Evolutionary conservation across 35 echinoderm and acorn worm species (phyloP).

Genomic region (Heliocidaris tuberculata): DNA sequence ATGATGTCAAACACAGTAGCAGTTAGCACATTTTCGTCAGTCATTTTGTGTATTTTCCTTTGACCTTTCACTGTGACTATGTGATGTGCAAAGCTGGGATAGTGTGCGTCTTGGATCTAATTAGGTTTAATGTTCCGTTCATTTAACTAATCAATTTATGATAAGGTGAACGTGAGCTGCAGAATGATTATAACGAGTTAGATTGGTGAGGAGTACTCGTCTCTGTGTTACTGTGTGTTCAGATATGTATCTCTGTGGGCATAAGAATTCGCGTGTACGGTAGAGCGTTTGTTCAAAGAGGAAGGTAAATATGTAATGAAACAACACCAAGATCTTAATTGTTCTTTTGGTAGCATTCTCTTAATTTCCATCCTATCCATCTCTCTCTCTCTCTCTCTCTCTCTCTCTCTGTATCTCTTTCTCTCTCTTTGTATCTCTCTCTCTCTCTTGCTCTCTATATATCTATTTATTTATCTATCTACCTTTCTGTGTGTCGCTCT

Average conservation of each 20-base stretch:
- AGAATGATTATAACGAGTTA: neutral
- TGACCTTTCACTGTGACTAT: neutral
- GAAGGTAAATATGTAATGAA: neutral
- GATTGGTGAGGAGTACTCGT: neutral
- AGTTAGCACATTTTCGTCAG: neutral
- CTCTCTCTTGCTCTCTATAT: neutral
- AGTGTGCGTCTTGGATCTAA: neutral
- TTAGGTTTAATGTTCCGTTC: slow-evolving; percentile 37
- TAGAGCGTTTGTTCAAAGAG: neutral
- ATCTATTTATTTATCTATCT: neutral
- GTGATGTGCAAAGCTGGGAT: neutral
- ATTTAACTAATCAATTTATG: slow-evolving; percentile 20
- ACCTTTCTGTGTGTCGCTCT: neutral
- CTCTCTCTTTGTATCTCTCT: neutral
- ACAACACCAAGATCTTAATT: neutral
- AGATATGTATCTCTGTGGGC: neutral
- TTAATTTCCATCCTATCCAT: neutral
- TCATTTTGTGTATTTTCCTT: neutral
- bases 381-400: neutral
- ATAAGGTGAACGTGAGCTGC: neutral
- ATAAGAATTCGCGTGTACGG: neutral
- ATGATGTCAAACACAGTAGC: neutral
- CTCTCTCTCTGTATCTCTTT: neutral
- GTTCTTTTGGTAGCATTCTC: neutral
- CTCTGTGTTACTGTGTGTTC: neutral